Conservation (phyloP, 1,140 invertebrate species). For the Scaptomyza pallida region DNA sequence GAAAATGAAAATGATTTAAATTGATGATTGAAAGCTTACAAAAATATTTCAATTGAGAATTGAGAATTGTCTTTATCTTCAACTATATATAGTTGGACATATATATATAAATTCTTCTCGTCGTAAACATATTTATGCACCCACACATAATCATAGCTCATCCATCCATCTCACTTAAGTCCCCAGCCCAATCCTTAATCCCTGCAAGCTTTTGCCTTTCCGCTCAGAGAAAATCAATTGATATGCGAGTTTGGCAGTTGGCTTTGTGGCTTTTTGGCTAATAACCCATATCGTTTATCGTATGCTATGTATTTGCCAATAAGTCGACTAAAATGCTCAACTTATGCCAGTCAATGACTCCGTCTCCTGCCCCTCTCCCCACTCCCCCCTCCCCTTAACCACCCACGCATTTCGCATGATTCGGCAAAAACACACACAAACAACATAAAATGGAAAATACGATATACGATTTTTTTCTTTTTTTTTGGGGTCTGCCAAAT, state of each 20-base stretch:
- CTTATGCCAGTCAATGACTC: constrained; percentile 55
- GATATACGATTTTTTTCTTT: background rate
- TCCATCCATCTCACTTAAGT: background rate
- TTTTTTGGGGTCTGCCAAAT: constrained; percentile 19
- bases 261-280: constrained; percentile 39
- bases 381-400: background rate
- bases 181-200: constrained; percentile 5
- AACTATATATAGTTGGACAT: too few species aligned
- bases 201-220: constrained; percentile 4
- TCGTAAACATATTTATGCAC: constrained; percentile 1
- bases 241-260: constrained; percentile 24
- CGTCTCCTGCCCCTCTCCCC: background rate
- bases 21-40: too few species aligned
- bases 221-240: constrained; percentile 68
- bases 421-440: constrained; percentile 24
- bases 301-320: constrained; percentile 31
- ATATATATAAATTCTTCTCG: background rate
- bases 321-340: constrained; percentile 44
- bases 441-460: constrained; percentile 9
- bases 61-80: too few species aligned
- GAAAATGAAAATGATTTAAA: too few species aligned
- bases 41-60: too few species aligned
- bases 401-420: constrained; percentile 22
- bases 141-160: background rate
- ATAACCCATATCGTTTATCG: constrained; percentile 55